Evolutionary conservation across 1,140 invertebrate genomes (phyloP), one percentile per base, ranked within the genome.

Genomic region (Pachyrhynchus sulphureomaculatus): DNA sequence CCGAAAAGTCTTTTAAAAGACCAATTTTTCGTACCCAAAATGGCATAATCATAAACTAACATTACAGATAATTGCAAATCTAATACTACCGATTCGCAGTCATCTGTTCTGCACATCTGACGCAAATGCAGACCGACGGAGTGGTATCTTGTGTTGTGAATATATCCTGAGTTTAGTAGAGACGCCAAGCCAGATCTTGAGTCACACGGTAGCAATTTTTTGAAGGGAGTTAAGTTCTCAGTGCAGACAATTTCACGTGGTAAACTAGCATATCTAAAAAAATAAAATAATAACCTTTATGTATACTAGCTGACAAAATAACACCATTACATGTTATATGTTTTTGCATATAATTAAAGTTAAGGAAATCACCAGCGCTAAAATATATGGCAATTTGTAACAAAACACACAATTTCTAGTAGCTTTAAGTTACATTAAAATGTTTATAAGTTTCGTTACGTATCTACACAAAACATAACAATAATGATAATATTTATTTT

Each of bases 201-300:
- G 73, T 91, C 87, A 80, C 96, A 99, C 2, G 96, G 96, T 26
- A 99, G 74, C 1, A 99, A 78, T 77, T 99, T 99, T 72, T 96
- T 96, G 88, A 95, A 99, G 2, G 96, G 96, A 24, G 96, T 99
- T 65, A 99, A 81, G 82, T 99, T 99, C 82, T 99, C 96, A 15
- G 96, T 99, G 74, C 97, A 99, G 6, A 98, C 93, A 71, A 95
- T 92, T 85, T 99, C 97, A 60, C 91, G 82, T 0, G 96, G 94
- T 54, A 99, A 76, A 34, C 90, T 87, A 1, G 95, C 86, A 81
- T 98, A 98, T 64, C 91, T 81, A 34, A 92, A 75, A 66, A 80
- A 80, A 49, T 13, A 8, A 41, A 6, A 12, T 33, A 18, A 48
- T 47, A 18, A 15, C n/a, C 9, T 39, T 41, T 10, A n/a, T n/a